Conservation (phyloP, 2,113 vertebrate species). For the Craseonycteris thonglongyai region DNA sequence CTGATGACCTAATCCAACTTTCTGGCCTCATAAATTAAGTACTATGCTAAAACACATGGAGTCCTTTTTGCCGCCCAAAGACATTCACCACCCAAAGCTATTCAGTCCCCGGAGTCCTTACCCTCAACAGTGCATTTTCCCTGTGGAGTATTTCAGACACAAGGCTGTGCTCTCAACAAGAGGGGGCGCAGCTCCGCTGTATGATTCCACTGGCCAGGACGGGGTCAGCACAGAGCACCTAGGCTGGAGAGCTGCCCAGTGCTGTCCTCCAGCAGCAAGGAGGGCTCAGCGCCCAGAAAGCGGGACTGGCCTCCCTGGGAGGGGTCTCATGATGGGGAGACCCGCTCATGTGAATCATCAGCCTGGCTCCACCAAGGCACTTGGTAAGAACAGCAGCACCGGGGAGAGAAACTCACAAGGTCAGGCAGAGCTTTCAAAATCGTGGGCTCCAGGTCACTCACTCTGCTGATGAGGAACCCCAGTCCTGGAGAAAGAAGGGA, state of each 20-base stretch:
- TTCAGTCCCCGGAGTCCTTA: background rate
- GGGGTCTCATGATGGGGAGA: background rate
- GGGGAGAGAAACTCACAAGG: background rate
- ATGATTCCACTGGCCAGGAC: background rate
- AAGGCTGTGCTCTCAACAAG: background rate
- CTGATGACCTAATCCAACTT: background rate
- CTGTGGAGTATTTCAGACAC: background rate
- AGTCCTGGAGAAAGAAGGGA: background rate
- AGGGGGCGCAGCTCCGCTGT: rapidly evolving
- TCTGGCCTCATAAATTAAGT: background rate
- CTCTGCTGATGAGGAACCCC: background rate
- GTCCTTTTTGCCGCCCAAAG: background rate
- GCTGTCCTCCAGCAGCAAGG: background rate
- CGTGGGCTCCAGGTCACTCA: no score
- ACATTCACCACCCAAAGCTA: background rate
- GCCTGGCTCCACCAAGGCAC: background rate
- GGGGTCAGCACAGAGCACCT: background rate
- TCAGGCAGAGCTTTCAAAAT: background rate
- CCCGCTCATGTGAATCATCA: background rate
- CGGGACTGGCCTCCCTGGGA: background rate
- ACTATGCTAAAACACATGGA: background rate
- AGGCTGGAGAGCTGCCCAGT: no score
- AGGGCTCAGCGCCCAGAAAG: background rate
- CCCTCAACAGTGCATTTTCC: background rate
- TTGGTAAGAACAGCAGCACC: background rate